Base-by-base conservation (phyloP, 1,140 invertebrate genomes). In the Drosophila kanapiae region DNA sequence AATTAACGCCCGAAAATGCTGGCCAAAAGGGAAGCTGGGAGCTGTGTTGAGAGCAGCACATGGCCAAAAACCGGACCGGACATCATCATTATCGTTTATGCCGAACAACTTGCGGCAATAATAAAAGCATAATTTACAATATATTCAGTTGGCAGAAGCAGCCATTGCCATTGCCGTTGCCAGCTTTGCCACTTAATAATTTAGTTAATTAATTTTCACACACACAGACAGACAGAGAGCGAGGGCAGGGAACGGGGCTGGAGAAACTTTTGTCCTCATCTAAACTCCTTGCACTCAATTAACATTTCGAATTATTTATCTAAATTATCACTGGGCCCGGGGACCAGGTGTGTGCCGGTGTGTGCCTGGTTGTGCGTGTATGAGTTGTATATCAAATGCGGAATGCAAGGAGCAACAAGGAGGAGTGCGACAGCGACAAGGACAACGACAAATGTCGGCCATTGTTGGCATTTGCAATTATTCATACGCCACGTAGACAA, bases 401-500 rank as follows among this genome's bases (percentile, higher is more conserved):
- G 75, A 82, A 82, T 78, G 47, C 80, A 78, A 43, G 42, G 57
- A 27, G 58, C 58, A 51, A 51, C 38, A 61, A 64, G 56, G 57
- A 72, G 8, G 49, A 38, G 48, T n/a, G n/a, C 51, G 63, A 60
- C 75, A 61, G 38, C 47, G 33, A 54, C 78, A 54, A 58, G 40
- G 59, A 51, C 65, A 68, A 80, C 75, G 64, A 80, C 80, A 87
- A 87, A 87, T 84, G 84, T 63, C 69, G 37, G 68, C 85, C 79
- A 88, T 88, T 88, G 84, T 84, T 88, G 84, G 84, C 84, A 88
- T 88, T 81, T 78, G 84, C 84, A 88, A 88, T 88, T 88, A 88
- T 90, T 88, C 85, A 88, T 88, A 88, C 78, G 84, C 84, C 84
- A 88, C 78, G 85, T 90, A 88, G 85, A 88, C 85, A 88, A 88